Base-by-base conservation (phyloP, 2,797 vertebrate genomes). In the Psittacula derbiana region DNA sequence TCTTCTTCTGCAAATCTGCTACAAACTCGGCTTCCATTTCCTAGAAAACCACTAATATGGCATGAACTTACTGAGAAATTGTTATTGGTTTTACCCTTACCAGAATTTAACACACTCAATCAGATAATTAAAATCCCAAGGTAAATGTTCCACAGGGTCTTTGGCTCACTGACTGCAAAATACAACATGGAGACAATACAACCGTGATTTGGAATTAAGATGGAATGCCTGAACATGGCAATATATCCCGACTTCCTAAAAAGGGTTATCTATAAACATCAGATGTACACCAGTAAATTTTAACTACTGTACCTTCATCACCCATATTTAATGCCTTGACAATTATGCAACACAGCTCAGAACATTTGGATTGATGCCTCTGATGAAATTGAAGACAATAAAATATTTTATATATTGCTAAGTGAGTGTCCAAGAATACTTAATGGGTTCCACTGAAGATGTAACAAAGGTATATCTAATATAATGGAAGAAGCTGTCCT, bases 121-220 rank as follows among this genome's bases (percentile, higher is more conserved):
- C 71, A 94, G 75, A 94, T 95, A 97, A 97, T 97, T 97, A 97
- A 95, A 96, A 96, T 88, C 60, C 15, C 82, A 95, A 95, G 74
- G 81, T 96, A 92, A 93, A 92, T 57, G 86, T 84, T 72, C 89
- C 91, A 90, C 38, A 14, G 62, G 79, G 74, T 69, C 71, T 83
- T 76, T 82, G 95, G 53, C 94, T 92, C 81, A 43, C 73, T 95
- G 86, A 92, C 47, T 95, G 83, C 75, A 88, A 71, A 95, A 47
- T 47, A 61, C 87, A 90, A 66, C 16, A 78, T 6, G 41, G 31
- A 96, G 69, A 91, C 74, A 95, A 80, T 25, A 20, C 5, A 23
- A 93, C 47, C 28, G 78, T 78, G 92, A 93, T 96, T 92, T 80
- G 95, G 94, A 97, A 96, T 93, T 92, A 96, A 93, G 90, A 94